These are phyloP conservation scores for Cataglyphis albicans DNA, from an alignment of 2,888 invertebrate species.

Conservation along the genomic window DNA sequence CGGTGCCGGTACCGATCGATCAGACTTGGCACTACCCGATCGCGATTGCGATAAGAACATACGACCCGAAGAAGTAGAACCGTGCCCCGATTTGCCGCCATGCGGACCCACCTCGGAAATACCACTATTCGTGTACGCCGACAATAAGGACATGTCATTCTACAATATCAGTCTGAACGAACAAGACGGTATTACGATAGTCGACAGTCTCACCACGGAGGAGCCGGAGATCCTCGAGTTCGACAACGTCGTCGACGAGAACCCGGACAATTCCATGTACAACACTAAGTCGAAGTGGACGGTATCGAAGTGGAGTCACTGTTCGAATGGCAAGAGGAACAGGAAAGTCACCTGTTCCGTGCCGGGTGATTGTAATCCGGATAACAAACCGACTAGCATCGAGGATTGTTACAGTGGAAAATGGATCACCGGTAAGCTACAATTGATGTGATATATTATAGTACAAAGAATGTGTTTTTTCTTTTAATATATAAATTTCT, in stretches of 20 bases:
- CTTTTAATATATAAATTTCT: background rate
- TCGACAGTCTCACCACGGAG: conserved; percentile 77
- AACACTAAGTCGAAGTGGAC: conserved; percentile 82
- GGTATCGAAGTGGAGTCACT: conserved; percentile 81
- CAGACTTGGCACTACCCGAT: conserved; percentile 92
- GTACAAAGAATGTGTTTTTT: background rate
- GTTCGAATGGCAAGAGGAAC: conserved; percentile 77
- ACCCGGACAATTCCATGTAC: conserved; percentile 81
- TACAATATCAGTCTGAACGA: conserved; percentile 81
- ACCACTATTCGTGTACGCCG: conserved; percentile 80
- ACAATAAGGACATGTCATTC: conserved; percentile 79
- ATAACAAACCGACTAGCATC: conserved; percentile 75
- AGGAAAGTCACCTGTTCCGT: conserved; percentile 81
- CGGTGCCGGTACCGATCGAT: conserved; percentile 87
- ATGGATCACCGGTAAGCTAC: conserved; percentile 79
- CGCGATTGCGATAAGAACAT: conserved; percentile 89
- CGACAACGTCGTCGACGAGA: conserved; percentile 82
- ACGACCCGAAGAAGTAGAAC: conserved; percentile 90
- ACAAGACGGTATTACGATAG: conserved; percentile 73
- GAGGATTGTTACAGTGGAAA: conserved; percentile 81
- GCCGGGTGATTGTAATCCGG: conserved; percentile 77
- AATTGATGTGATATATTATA: background rate
- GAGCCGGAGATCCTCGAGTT: conserved; percentile 83
- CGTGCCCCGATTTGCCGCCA: conserved; percentile 88
- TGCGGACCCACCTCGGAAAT: conserved; percentile 84